phyloP scores from a whole-genome alignment of 2,888 invertebrate species.

The Melieria crassipennis region DNA sequence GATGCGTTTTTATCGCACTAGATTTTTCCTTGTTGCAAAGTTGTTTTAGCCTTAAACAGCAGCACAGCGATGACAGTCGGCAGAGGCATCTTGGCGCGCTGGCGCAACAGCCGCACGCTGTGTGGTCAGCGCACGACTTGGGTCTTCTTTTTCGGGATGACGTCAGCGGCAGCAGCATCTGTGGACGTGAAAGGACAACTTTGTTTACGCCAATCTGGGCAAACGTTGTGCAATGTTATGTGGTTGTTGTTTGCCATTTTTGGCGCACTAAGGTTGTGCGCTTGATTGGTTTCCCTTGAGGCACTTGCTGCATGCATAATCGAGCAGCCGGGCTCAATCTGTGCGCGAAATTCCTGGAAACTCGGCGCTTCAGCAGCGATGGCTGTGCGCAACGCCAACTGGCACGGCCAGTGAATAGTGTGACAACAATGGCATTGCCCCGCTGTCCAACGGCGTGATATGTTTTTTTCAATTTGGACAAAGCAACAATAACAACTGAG shows the following conservation, averaged over 20 bases:
- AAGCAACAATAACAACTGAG: no score
- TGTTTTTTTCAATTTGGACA: no score
- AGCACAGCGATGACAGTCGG: not conserved
- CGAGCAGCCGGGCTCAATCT: no score
- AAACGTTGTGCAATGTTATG: no score
- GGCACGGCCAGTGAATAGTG: no score
- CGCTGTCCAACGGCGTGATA: not conserved
- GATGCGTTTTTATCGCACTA: not conserved
- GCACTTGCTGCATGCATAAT: not conserved
- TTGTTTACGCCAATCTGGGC: no score
- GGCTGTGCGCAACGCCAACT: no score
- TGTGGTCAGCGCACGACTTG: not conserved
- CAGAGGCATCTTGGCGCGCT: not conserved
- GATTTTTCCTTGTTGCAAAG: conserved; percentile 15
- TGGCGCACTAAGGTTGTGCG: not conserved
- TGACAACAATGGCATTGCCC: not conserved
- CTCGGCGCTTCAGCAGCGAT: no score
- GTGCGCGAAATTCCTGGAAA: no score
- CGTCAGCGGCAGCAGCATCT: conserved; percentile 3
- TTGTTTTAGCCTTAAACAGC: conserved; percentile 14
- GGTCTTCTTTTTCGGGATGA: conserved; percentile 12
- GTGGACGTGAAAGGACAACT: no score
- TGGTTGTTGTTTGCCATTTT: no score
- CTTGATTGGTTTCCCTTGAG: conserved; percentile 27
- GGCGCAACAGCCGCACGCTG: not conserved